Evolutionary conservation across 2,113 vertebrate genomes (phyloP).

Genomic region (Naja naja): DNA sequence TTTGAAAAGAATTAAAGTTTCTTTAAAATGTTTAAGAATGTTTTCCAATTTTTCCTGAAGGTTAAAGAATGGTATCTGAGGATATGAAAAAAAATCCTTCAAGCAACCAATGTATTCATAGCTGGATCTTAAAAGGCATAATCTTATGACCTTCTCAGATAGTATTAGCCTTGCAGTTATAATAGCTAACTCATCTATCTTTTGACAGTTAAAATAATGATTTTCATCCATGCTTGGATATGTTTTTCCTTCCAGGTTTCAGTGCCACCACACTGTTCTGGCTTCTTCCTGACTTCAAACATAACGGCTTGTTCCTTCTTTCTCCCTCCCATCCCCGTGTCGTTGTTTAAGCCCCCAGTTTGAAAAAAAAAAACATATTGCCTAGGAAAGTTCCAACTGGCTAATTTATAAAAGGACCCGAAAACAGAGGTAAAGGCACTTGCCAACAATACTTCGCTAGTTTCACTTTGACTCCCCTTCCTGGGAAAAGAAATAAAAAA

Average conservation of each 20-base stretch:
- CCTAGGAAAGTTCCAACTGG: conserved; percentile 57
- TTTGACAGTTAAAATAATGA: neutral
- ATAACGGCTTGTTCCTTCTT: neutral
- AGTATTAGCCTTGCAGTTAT: neutral
- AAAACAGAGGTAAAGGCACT: conserved; percentile 72
- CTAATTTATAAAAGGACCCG: conserved; percentile 70
- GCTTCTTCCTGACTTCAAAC: conserved; percentile 8
- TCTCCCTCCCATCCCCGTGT: neutral
- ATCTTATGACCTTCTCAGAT: neutral
- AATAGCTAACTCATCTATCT: neutral
- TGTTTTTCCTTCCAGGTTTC: neutral
- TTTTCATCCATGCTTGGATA: neutral
- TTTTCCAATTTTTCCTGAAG: too few relatives aligned
- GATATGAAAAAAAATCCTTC: neutral
- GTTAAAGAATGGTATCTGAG: neutral
- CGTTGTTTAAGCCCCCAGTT: conserved; percentile 33
- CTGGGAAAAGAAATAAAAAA: conserved; percentile 78
- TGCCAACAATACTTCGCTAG: conserved; percentile 79
- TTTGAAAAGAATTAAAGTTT: neutral
- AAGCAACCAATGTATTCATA: neutral
- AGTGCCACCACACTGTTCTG: neutral
- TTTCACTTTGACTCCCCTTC: conserved; percentile 82
- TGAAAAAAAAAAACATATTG: conserved; percentile 45
- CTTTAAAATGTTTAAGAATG: neutral
- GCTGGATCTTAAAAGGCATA: neutral